These are phyloP conservation scores for Urosaurus nigricauda DNA, from an alignment of 2,797 vertebrate species.

Conservation along the genomic window DNA sequence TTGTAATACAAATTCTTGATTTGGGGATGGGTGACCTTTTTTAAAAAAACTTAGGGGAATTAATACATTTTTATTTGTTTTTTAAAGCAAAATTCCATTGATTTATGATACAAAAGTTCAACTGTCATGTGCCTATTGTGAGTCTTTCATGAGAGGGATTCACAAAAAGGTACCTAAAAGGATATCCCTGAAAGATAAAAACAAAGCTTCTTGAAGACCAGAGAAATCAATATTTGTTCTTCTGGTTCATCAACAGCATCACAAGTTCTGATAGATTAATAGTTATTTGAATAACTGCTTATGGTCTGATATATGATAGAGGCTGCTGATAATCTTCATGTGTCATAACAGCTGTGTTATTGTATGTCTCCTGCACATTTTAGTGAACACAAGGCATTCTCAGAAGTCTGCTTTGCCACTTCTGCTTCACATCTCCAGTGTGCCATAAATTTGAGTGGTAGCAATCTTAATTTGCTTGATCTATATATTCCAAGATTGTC, in stretches of 20 bases:
- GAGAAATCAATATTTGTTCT: neutral
- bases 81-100: no score
- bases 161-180: neutral
- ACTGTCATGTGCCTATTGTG: neutral
- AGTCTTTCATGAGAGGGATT: neutral
- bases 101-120: no score
- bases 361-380: neutral
- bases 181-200: neutral
- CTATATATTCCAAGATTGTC: neutral
- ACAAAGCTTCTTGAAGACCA: slow-evolving; percentile 6
- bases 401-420: neutral
- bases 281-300: neutral
- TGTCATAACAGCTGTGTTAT: neutral
- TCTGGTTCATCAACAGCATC: slow-evolving; percentile 9
- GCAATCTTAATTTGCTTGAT: neutral
- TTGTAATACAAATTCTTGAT: no score
- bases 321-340: neutral
- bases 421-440: neutral
- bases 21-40: no score
- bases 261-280: neutral
- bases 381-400: neutral
- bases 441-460: neutral
- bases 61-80: no score
- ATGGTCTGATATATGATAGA: neutral
- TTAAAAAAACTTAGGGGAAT: no score